Evolutionary conservation across 2,888 invertebrate genomes (phyloP).

Genomic region (Macaria notata): DNA sequence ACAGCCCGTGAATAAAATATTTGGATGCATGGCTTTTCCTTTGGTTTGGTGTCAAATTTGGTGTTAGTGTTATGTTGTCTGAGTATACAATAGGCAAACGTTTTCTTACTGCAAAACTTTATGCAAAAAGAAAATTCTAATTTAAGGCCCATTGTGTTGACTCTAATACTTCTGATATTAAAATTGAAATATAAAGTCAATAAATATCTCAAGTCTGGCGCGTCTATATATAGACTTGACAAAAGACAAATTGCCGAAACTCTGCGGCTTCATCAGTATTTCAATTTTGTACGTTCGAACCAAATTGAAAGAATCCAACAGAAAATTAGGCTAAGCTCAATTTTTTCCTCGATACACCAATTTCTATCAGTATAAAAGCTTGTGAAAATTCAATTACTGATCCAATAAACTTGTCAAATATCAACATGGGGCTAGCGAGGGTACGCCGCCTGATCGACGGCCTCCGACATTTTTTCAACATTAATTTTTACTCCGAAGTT

Average conservation of each 20-base stretch:
- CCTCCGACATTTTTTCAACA: slow-evolving; percentile 13
- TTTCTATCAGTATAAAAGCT: slow-evolving; percentile 61
- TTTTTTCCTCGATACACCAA: slow-evolving; percentile 47
- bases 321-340: slow-evolving; percentile 36
- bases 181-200: too few relatives aligned
- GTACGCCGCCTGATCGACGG: slow-evolving; percentile 32
- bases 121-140: too few relatives aligned
- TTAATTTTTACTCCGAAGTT: slow-evolving; percentile 7
- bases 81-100: too few relatives aligned
- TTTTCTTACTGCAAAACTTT: too few relatives aligned
- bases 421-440: slow-evolving; percentile 49
- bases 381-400: slow-evolving; percentile 67
- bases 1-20: slow-evolving; percentile 28
- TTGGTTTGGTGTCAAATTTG: slow-evolving; percentile 2
- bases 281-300: slow-evolving; percentile 29
- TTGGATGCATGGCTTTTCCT: neutral
- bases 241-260: slow-evolving; percentile 10
- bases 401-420: slow-evolving; percentile 71
- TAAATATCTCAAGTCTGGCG: too few relatives aligned
- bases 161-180: too few relatives aligned
- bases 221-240: neutral
- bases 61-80: too few relatives aligned
- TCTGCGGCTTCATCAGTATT: slow-evolving; percentile 34
- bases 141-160: too few relatives aligned
- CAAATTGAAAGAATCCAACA: slow-evolving; percentile 9